Conservation (phyloP, 1,140 invertebrate genomes). For the Gryllus bimaculatus region DNA sequence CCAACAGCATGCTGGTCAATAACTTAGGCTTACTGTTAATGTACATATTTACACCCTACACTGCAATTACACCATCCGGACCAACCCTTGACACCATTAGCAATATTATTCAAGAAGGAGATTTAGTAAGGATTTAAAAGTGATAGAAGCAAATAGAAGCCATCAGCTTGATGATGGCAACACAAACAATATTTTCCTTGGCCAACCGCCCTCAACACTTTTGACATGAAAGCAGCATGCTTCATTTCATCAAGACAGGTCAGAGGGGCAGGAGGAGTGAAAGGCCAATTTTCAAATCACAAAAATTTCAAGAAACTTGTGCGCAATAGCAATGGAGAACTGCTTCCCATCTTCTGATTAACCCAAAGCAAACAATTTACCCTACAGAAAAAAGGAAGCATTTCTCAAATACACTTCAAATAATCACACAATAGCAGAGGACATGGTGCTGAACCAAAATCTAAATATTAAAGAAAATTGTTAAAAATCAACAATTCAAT, state of each 20-base stretch:
- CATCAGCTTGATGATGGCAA: neutral
- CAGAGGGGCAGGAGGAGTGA: neutral
- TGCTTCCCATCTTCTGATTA: neutral
- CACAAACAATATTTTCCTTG: neutral
- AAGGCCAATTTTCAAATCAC: neutral
- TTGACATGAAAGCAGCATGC: neutral
- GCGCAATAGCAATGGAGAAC: neutral
- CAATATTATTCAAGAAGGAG: neutral
- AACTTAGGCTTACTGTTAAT: neutral
- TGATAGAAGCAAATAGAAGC: neutral
- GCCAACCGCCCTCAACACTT: neutral
- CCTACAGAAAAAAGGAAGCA: neutral
- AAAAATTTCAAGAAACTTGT: neutral
- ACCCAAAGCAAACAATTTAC: neutral
- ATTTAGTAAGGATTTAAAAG: neutral
- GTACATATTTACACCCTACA: neutral
- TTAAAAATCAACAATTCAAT: neutral
- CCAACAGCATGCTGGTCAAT: neutral
- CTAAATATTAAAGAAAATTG: neutral
- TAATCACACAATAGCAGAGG: neutral
- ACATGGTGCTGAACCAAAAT: neutral
- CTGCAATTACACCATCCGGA: neutral
- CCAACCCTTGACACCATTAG: conserved; percentile 3
- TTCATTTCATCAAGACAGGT: neutral
- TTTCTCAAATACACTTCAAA: neutral